A percentile compares a stretch with the other conserved stretches of the same genome.
These are phyloP conservation scores for Lycopodina hypogea DNA, from an alignment of 37 sponge, comb jelly and placozoan genomes.

Conservation along the genomic window DNA sequence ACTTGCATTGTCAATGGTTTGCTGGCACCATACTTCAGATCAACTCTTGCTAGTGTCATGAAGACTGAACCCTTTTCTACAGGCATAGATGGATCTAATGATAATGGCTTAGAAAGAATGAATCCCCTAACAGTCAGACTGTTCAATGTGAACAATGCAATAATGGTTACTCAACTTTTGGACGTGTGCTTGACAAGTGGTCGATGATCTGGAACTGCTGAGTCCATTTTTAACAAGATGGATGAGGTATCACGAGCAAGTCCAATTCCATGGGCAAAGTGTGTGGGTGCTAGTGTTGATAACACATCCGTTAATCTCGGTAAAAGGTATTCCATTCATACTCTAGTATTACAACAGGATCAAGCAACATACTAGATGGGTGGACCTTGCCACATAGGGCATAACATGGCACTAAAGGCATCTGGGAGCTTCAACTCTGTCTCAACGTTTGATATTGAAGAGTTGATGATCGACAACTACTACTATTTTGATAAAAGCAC, in stretches of 20 bases:
- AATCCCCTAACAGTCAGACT: conserved; percentile 60
- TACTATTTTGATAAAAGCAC: conserved; percentile 60
- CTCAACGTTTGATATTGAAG: conserved; percentile 48
- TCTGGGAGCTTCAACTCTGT: conserved; percentile 16
- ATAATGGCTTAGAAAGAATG: conserved; percentile 60
- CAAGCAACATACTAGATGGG: conserved; percentile 48
- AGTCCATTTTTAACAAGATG: conserved; percentile 52
- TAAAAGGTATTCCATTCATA: conserved; percentile 36
- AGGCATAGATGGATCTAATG: conserved; percentile 71
- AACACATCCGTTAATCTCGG: conserved; percentile 72
- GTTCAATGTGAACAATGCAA: conserved; percentile 18
- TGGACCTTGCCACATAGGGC: conserved; percentile 55
- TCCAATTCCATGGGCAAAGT: conserved; percentile 46
- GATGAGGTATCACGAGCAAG: conserved; percentile 12
- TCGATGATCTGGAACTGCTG: conserved; percentile 29
- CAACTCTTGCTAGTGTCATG: conserved; percentile 38
- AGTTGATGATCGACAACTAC: conserved; percentile 45
- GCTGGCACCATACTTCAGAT: conserved; percentile 42
- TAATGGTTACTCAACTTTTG: conserved; percentile 39
- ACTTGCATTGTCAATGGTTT: conserved; percentile 74
- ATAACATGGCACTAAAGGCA: conserved; percentile 41
- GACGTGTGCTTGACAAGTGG: conserved; percentile 60
- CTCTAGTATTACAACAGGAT: conserved; percentile 33
- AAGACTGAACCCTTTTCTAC: conserved; percentile 42
- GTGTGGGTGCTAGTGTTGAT: conserved; percentile 51